Percentiles rank a stretch among this genome's conserved stretches.
These are phyloP conservation scores for Microcebus lehilahytsara DNA, from an alignment of 2,113 vertebrate genomes.

Conservation along the genomic window DNA sequence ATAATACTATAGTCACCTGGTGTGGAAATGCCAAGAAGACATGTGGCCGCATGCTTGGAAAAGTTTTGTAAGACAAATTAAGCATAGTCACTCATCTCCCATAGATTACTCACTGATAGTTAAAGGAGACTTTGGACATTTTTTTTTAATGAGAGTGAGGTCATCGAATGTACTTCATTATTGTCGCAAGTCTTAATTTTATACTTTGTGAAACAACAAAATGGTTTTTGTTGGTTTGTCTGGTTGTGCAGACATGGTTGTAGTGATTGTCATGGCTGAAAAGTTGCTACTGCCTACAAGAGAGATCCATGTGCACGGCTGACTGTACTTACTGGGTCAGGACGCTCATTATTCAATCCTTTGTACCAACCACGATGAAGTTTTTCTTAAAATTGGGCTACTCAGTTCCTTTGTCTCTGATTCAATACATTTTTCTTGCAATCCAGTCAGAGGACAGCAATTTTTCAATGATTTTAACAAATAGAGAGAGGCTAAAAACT, in stretches of 20 bases:
- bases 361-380: background rate
- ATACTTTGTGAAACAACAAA: background rate
- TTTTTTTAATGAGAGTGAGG: background rate
- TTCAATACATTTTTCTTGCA: background rate
- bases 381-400: background rate
- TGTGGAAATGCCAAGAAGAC: background rate
- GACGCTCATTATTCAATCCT: background rate
- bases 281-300: background rate
- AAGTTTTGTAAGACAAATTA: background rate
- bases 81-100: background rate
- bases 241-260: background rate
- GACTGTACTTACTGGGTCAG: background rate
- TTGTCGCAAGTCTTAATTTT: background rate
- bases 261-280: background rate
- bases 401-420: background rate
- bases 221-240: background rate
- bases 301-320: background rate
- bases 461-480: background rate
- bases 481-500: background rate
- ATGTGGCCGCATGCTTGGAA: background rate
- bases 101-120: background rate
- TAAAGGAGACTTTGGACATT: background rate
- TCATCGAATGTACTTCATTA: background rate
- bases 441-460: background rate
- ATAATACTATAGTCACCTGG: background rate